Base-by-base conservation (phyloP, 2,888 invertebrate genomes). In the Hipparchia sbordonii region DNA sequence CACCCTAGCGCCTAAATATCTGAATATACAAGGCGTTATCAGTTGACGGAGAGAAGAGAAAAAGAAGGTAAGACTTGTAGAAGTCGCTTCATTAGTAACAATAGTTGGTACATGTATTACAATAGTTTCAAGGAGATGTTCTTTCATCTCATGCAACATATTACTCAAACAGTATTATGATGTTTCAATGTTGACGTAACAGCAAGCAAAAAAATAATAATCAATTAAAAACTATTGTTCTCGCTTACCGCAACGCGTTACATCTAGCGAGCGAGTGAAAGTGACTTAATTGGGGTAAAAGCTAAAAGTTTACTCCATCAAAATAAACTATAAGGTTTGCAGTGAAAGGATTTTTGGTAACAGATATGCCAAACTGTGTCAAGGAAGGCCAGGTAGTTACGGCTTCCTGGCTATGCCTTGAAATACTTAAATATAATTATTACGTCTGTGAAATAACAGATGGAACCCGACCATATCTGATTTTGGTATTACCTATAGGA, bases 241-340 rank as follows among this genome's bases (percentile, higher is more conserved):
- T 77, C 79, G 77, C 74, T 72, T 39, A 66, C 59, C 73, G 66
- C 73, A 72, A 75, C 75, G 68, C 74, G 77, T 76, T 74, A 72
- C 74, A 78, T 78, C 77, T 75, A 72, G 13, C 62, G 62, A 8
- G 13, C 62, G 72, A 81, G 83, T 81, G 87, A 88, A 88, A 88
- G 88, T 81, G 76, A 77, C 70, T 80, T 83, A 85, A 87, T 85
- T 84, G 81, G 81, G 81, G 77, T 81, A 83, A 79, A 82, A 81
- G 80, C 78, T 80, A 83, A 79, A 82, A 81, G 80, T 79, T 80
- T 81, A 78, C 79, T 77, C 72, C 75, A 77, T 75, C 76, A 71
- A 77, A 76, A 74, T 78, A 56, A 59, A 10, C 12, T 12, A 12
- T 54, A 54, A 77, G 79, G 75, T 77, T 74, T 71, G 67, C n/a